Evolutionary conservation across 2,888 invertebrate genomes (phyloP).

Genomic region (Eupelmus urozonus): DNA sequence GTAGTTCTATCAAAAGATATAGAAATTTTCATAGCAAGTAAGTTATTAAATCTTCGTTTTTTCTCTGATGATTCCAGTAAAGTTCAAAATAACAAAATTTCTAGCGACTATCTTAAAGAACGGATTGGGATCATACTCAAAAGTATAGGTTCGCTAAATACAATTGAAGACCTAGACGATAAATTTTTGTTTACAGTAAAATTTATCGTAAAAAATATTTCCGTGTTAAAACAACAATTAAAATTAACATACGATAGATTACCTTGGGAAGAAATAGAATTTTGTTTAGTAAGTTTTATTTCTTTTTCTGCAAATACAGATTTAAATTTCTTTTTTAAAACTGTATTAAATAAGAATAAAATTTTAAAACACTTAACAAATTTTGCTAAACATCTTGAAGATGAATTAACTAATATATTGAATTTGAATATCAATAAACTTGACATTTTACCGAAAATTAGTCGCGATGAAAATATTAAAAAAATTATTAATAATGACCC

Average conservation of each 20-base stretch:
- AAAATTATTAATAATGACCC: slow-evolving; percentile 40
- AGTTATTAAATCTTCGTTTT: slow-evolving; percentile 53
- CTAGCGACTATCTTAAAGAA: slow-evolving; percentile 30
- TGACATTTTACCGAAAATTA: neutral
- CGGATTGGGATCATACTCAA: slow-evolving; percentile 50
- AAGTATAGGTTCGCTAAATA: slow-evolving; percentile 43
- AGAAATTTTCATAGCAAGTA: slow-evolving; percentile 55
- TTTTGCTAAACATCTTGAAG: slow-evolving; percentile 55
- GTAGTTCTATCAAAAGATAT: slow-evolving; percentile 59
- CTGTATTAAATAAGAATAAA: slow-evolving; percentile 50
- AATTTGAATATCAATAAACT: no score
- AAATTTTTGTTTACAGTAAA: slow-evolving; percentile 59
- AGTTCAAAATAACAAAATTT: slow-evolving; percentile 18
- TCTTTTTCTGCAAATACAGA: slow-evolving; percentile 35
- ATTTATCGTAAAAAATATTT: slow-evolving; percentile 61
- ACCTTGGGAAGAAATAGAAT: slow-evolving; percentile 68
- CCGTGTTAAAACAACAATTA: slow-evolving; percentile 62
- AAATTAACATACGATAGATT: slow-evolving; percentile 62
- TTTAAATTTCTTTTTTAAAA: slow-evolving; percentile 46
- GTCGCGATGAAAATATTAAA: slow-evolving; percentile 30
- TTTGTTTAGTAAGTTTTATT: slow-evolving; percentile 63
- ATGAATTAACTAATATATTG: neutral
- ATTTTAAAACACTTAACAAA: slow-evolving; percentile 57
- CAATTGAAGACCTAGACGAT: slow-evolving; percentile 52
- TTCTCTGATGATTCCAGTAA: slow-evolving; percentile 11